phyloP scores from a whole-genome alignment of 2,113 vertebrate species.

The Hipposideros armiger region DNA sequence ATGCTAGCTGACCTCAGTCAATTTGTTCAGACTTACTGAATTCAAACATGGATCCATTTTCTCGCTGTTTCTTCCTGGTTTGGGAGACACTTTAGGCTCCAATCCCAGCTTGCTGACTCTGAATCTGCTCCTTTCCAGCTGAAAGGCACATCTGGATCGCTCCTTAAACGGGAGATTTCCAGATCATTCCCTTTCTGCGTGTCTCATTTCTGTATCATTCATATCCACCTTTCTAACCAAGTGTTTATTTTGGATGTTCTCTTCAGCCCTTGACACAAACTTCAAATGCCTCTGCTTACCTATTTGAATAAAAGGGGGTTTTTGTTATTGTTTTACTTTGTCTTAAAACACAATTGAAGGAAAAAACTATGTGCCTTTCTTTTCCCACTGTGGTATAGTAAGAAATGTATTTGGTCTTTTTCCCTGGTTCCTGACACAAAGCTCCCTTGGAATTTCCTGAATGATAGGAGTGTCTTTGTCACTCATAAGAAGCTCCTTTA shows the following conservation, averaged over 20 bases:
- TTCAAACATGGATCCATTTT: not conserved
- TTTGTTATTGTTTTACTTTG: not conserved
- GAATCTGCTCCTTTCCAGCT: slow-evolving; percentile 16
- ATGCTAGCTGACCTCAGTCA: not conserved
- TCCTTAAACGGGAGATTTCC: not conserved
- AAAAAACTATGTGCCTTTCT: not conserved
- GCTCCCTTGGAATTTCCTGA: not conserved
- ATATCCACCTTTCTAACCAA: not conserved
- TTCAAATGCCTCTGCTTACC: not conserved
- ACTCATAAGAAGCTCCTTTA: not conserved
- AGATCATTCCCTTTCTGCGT: not conserved
- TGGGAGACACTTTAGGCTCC: not conserved
- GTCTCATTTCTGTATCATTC: not conserved
- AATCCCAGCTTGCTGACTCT: not conserved
- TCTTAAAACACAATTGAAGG: not conserved
- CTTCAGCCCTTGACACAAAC: not conserved
- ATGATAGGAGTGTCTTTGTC: not conserved
- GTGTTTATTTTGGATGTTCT: not conserved
- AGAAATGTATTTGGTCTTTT: not conserved
- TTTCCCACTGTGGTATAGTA: not conserved
- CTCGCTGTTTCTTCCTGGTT: not conserved
- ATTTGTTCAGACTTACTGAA: not conserved
- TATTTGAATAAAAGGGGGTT: not conserved
- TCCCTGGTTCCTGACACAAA: not conserved
- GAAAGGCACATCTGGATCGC: not conserved